A percentile compares a stretch with the other conserved stretches of the same genome.
Evolutionary conservation across 2,113 vertebrate genomes (phyloP).

Genomic region (Coptodon rendalli): DNA sequence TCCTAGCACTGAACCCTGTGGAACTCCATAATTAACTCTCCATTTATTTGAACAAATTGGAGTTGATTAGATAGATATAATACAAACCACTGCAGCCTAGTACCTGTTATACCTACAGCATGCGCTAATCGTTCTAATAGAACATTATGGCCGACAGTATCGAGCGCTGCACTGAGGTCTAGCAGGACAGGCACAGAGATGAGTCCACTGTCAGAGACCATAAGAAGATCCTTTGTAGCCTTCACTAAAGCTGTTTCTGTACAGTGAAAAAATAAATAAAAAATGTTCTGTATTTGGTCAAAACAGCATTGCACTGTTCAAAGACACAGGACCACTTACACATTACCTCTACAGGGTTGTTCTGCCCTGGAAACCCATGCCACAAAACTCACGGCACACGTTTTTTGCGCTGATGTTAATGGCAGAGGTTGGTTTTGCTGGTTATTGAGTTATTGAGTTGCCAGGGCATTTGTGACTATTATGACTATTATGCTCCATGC

Average conservation of each 20-base stretch:
- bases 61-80: not conserved
- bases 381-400: accelerated
- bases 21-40: not conserved
- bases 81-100: not conserved
- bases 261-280: not conserved
- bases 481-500: not conserved
- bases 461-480: not conserved
- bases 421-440: not conserved
- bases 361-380: not conserved
- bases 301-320: not conserved
- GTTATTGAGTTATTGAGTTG: not conserved
- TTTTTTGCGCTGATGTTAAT: not conserved
- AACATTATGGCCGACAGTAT: not conserved
- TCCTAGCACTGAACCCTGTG: not conserved
- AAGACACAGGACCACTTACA: not conserved
- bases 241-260: not conserved
- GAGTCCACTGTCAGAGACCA: not conserved
- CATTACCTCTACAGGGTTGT: not conserved
- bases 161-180: not conserved
- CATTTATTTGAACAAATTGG: not conserved
- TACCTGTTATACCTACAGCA: not conserved
- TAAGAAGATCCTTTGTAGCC: not conserved
- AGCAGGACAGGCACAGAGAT: not conserved
- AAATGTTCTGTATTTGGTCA: not conserved
- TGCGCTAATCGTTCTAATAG: not conserved